Evolutionary conservation across 2,797 vertebrate genomes (phyloP), one percentile per base, ranked within the genome.

Genomic region (Takifugu rubripes): DNA sequence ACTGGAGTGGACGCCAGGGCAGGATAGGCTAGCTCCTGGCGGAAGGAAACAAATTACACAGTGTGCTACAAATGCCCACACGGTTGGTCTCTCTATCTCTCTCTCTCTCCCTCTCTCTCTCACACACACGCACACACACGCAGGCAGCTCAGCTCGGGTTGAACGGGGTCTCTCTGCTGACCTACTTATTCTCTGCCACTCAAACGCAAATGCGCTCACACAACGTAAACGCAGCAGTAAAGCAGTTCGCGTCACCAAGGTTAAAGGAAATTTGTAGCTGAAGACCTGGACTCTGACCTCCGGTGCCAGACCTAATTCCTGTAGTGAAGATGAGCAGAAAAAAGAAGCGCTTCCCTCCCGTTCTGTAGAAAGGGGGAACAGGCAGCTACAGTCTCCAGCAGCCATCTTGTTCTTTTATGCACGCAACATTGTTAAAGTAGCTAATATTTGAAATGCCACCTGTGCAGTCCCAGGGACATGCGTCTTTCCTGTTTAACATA

Each of bases 321-420:
- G 72, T 64, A 46, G 64, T 65, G 86, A 85, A 83, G 80, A 84
- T 71, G 15, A 3, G 61, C 71, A 70, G 87, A 77, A 86, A 85
- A 83, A 81, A 84, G 73, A 78, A 77, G 69, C 24, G 5, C 46
- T 25, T 6, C 47, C 47, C 48, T 4, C 77, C 77, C 31, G 7
- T 77, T 73, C 64, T 67, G 66, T 60, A 56, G 56, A 14, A 14
- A 14, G 4, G 36, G 36, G 36, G 79, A 84, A 83, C 81, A 87
- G 67, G 53, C 70, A 61, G 71, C 69, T 60, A 51, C 59, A 71
- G 76, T 74, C 73, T 52, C 64, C 21, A 79, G 75, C 82, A 84
- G 82, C 85, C 86, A 91, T 90, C 84, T 88, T 90, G 82, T 84
- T 67, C 61, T 61, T 75, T 64, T 61, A 67, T 61, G 54, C 55